Evolutionary conservation across 2,113 vertebrate species (phyloP).

Genomic region (Rhinolophus ferrumequinum): DNA sequence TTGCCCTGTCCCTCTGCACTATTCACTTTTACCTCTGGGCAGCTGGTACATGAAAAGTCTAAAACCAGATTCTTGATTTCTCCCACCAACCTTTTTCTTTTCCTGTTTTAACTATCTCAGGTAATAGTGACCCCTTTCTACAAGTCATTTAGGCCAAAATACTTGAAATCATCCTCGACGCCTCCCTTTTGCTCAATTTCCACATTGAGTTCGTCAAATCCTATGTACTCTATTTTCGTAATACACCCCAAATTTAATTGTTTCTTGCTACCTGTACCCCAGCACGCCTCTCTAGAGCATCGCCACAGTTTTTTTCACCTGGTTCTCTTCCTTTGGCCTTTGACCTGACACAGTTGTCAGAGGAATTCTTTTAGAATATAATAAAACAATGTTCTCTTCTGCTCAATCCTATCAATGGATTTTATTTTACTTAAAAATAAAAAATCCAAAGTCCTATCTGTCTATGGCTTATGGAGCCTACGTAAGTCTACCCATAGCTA

Average conservation of each 20-base stretch:
- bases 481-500: neutral
- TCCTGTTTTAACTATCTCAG: neutral
- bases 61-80: neutral
- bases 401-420: neutral
- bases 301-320: neutral
- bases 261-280: neutral
- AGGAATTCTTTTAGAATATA: neutral
- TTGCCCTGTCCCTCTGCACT: neutral
- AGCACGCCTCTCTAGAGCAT: neutral
- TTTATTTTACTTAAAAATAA: neutral
- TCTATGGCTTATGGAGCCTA: neutral
- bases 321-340: neutral
- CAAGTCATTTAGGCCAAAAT: neutral
- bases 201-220: neutral
- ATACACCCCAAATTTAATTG: neutral
- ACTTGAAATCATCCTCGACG: neutral
- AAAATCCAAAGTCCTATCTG: neutral
- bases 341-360: neutral
- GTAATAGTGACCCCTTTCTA: neutral
- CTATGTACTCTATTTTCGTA: neutral
- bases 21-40: neutral
- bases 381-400: neutral
- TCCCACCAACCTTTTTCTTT: neutral
- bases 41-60: neutral
- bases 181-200: neutral